These are phyloP conservation scores for Tetramorium simillimum DNA, from an alignment of 1,140 invertebrate genomes.

Conservation along the genomic window DNA sequence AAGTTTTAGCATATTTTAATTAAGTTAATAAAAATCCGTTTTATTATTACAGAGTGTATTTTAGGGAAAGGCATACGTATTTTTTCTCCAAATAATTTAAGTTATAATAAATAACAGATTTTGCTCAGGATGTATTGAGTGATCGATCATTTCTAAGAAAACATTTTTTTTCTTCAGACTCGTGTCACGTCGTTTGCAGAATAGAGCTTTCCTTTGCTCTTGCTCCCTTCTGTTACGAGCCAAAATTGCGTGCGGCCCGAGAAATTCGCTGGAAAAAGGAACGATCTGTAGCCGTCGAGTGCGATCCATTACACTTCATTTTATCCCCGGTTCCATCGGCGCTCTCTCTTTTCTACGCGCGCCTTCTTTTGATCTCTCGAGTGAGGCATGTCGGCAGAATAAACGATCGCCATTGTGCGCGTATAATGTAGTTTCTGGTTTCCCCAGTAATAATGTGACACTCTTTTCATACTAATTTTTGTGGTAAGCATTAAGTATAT, in stretches of 20 bases:
- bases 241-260: constrained; percentile 41
- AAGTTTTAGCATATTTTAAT: too few relatives aligned
- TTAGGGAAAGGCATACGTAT: not conserved
- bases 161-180: constrained; percentile 16
- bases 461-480: constrained; percentile 6
- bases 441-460: not conserved
- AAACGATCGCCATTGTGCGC: constrained; percentile 42
- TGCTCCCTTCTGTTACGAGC: not conserved
- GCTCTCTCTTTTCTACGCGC: constrained; percentile 4
- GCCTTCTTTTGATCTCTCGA: constrained; percentile 47
- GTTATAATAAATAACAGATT: constrained; percentile 5
- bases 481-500: not conserved
- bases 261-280: constrained; percentile 49
- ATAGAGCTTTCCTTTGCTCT: constrained; percentile 19
- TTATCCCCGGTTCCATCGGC: constrained; percentile 40
- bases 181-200: constrained; percentile 41
- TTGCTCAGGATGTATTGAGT: constrained; percentile 23
- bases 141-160: constrained; percentile 29
- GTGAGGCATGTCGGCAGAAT: constrained; percentile 38
- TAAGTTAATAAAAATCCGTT: not conserved
- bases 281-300: constrained; percentile 53
- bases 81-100: not conserved
- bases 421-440: constrained; percentile 36
- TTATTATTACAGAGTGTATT: not conserved
- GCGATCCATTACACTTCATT: constrained; percentile 59